A percentile compares a stretch with the other conserved stretches of the same genome.
Evolutionary conservation across 2,113 vertebrate species (phyloP).

Genomic region (Rhea americana): DNA sequence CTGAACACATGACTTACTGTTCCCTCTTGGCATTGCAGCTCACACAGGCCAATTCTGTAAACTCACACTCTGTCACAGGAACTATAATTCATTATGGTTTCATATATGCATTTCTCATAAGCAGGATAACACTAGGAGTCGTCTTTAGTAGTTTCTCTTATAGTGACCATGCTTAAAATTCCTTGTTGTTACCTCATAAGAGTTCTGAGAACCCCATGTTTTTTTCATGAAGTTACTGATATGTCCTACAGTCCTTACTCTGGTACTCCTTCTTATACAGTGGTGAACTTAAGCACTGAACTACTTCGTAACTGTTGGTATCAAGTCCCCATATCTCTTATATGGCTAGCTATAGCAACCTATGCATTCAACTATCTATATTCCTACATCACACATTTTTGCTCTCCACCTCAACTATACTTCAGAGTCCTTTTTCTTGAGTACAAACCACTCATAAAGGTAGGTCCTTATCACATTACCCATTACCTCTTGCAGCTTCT

Average conservation of each 20-base stretch:
- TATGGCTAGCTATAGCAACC: neutral
- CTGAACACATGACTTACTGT: neutral
- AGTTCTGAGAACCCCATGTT: neutral
- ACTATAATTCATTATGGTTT: neutral
- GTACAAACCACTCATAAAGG: neutral
- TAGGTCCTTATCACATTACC: neutral
- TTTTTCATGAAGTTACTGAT: neutral
- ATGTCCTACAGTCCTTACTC: rapidly evolving
- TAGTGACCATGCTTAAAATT: neutral
- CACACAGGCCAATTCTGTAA: neutral
- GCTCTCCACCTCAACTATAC: neutral
- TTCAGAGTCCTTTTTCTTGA: neutral
- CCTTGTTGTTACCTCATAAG: neutral
- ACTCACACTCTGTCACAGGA: neutral
- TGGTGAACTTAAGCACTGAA: neutral
- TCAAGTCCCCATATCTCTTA: neutral
- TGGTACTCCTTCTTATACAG: neutral
- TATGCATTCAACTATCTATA: neutral
- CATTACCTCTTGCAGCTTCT: constrained; percentile 92
- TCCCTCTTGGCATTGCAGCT: neutral
- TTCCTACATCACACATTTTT: neutral
- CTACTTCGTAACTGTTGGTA: neutral
- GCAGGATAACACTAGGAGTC: neutral
- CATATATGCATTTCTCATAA: neutral
- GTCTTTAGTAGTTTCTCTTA: neutral